Base-by-base conservation (phyloP, 2,113 vertebrate species). In the Talpa occidentalis region DNA sequence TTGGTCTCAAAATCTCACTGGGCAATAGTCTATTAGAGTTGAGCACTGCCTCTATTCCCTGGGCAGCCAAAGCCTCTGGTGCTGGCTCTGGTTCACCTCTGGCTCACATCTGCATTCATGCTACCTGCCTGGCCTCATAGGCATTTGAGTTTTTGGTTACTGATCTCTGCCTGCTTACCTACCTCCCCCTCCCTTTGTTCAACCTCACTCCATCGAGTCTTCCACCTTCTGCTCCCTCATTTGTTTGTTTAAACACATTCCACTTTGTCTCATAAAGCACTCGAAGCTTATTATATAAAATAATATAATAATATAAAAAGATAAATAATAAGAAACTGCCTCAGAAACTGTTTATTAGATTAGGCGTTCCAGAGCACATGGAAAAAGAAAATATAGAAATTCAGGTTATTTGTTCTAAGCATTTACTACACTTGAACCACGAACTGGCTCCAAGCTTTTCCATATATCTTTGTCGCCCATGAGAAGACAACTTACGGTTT, bases 281-380 rank as follows among this genome's bases (percentile, higher is more conserved):
- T 76, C 54, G 88, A 90, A 64, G 67, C 22, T 40, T 37, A 82
- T 90, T 54, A 66, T 37, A 76, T 56, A 35, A 76, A 92, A 78
- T 81, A 47, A 90, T 80, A n/a, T 28, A 86, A 77, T 67, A 82
- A 35, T 80, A 84, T 80, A 59, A 93, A 73, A 73, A 69, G n/a
- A 91, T 49, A 84, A 69, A 26, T 79, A 91, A 74, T 74, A 69
- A 56, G 56, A 94, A 83, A 78, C 35, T 37, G 76, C 44, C 42
- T 87, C 49, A 80, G 91, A 80, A 91, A 80, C 66, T 40, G 59
- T 44, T 77, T 64, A 73, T 82, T 86, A 16, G 22, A 78, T 56
- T 76, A 96, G 69, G 56, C 85, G 16, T 40, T 56, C 35, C 54
- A 60, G 84, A 62, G 35, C n/a, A 19, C 10, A 21, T 81, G 72